These are phyloP conservation scores for Platycnemis pennipes DNA, from an alignment of 2,888 invertebrate species.

Conservation along the genomic window DNA sequence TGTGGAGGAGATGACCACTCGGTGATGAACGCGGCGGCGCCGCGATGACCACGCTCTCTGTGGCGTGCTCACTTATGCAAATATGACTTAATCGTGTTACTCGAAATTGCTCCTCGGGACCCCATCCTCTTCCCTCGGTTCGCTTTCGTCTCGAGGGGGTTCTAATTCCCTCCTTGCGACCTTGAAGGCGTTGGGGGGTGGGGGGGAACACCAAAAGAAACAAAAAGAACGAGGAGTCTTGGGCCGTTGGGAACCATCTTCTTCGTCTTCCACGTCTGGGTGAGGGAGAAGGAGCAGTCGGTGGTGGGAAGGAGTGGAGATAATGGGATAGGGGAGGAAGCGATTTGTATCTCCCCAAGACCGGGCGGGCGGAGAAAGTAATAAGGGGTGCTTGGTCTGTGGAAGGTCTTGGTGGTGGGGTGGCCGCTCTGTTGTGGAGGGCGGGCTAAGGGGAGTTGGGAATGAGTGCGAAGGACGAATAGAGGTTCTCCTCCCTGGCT, in stretches of 20 bases:
- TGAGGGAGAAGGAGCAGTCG: not conserved
- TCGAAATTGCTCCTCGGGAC: not conserved
- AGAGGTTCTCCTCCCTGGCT: not conserved
- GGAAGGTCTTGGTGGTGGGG: not conserved
- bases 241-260: not conserved
- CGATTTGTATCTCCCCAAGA: not conserved
- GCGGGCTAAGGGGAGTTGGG: not conserved
- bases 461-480: constrained; percentile 11
- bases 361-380: not conserved
- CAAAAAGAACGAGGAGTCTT: not conserved
- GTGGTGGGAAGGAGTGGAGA: not conserved
- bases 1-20: not conserved
- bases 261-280: not conserved
- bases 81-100: constrained; percentile 2
- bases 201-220: not conserved
- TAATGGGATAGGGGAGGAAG: not conserved
- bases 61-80: constrained; percentile 14
- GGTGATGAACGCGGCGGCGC: not conserved
- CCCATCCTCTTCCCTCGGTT: not conserved
- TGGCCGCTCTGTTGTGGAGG: not conserved
- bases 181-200: not conserved
- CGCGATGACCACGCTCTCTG: not conserved
- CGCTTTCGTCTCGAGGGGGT: not conserved
- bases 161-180: not conserved
- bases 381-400: not conserved